A percentile compares a stretch with the other conserved stretches of the same genome.
These are phyloP conservation scores for Poecilia picta DNA, from an alignment of 2,797 vertebrate species.

Conservation along the genomic window DNA sequence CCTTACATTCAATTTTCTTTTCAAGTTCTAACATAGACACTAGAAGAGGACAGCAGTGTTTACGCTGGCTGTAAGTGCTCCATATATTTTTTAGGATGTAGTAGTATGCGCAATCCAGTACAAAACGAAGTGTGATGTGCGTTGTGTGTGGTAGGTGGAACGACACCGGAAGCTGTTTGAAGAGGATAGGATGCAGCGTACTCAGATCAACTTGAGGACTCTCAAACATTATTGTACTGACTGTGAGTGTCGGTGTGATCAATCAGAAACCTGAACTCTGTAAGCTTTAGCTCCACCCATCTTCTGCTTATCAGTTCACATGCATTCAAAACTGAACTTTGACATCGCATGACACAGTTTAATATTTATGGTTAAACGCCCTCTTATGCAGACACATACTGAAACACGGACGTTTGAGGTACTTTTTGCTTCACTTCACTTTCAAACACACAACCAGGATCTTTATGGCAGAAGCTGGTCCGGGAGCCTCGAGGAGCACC, in stretches of 20 bases:
- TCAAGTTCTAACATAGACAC: slow-evolving; percentile 19
- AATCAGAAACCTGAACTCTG: slow-evolving; percentile 23
- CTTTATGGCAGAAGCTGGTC: slow-evolving; percentile 68
- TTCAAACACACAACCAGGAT: slow-evolving; percentile 16
- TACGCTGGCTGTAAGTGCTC: slow-evolving; percentile 2
- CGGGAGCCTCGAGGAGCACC: slow-evolving; percentile 37
- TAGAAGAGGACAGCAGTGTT: not conserved
- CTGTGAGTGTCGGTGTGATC: slow-evolving; percentile 3
- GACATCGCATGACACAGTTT: not conserved
- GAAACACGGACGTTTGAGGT: slow-evolving; percentile 18
- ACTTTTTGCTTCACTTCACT: slow-evolving; percentile 19
- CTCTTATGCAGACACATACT: slow-evolving; percentile 18
- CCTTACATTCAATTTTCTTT: not conserved
- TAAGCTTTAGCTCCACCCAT: not conserved
- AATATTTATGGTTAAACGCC: slow-evolving; percentile 16
- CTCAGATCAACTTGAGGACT: slow-evolving; percentile 24
- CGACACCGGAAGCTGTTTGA: slow-evolving; percentile 16
- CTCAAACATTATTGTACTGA: not conserved
- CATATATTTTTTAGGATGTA: slow-evolving; percentile 6
- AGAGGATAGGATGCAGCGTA: slow-evolving; percentile 23
- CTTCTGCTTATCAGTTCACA: slow-evolving; percentile 19
- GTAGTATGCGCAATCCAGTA: not conserved
- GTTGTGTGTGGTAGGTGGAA: slow-evolving; percentile 11
- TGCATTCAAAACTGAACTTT: slow-evolving; percentile 7
- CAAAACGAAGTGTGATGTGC: slow-evolving; percentile 15